phyloP scores from a whole-genome alignment of 2,888 invertebrate species.

The Meliscaeva auricollis region DNA sequence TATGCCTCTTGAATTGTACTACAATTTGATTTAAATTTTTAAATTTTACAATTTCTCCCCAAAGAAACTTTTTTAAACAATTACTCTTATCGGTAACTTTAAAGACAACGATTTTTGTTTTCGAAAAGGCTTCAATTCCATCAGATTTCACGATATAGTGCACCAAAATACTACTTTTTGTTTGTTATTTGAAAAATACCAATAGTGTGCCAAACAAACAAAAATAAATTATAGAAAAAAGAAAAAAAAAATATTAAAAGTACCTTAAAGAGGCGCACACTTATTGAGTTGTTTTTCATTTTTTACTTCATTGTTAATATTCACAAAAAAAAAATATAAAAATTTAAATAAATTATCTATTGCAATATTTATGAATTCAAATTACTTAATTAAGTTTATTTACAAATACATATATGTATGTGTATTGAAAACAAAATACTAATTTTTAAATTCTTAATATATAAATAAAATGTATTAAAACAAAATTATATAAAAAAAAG shows the following conservation, averaged over 20 bases:
- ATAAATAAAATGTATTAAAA: slow-evolving; percentile 11
- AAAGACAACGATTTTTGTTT: too few relatives aligned
- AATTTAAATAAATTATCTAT: background rate
- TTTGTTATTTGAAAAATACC: slow-evolving; percentile 20
- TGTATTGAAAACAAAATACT: slow-evolving; percentile 3
- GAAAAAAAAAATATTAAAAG: slow-evolving; percentile 28
- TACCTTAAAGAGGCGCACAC: slow-evolving; percentile 56
- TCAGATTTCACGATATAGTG: background rate
- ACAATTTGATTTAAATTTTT: too few relatives aligned
- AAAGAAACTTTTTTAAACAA: too few relatives aligned
- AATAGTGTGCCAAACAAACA: slow-evolving; percentile 62
- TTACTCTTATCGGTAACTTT: too few relatives aligned
- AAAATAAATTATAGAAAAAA: background rate
- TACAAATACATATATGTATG: background rate
- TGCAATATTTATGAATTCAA: background rate
- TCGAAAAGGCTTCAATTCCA: background rate
- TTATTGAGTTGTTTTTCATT: slow-evolving; percentile 23
- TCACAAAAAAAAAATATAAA: too few relatives aligned
- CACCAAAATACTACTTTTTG: background rate
- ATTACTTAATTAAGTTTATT: background rate
- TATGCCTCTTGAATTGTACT: too few relatives aligned
- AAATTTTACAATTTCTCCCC: too few relatives aligned
- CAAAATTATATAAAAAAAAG: slow-evolving; percentile 27
- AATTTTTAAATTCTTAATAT: slow-evolving; percentile 22
- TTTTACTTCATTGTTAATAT: slow-evolving; percentile 43